phyloP scores from a whole-genome alignment of 2,113 vertebrate species.

The Mungos mungo region DNA sequence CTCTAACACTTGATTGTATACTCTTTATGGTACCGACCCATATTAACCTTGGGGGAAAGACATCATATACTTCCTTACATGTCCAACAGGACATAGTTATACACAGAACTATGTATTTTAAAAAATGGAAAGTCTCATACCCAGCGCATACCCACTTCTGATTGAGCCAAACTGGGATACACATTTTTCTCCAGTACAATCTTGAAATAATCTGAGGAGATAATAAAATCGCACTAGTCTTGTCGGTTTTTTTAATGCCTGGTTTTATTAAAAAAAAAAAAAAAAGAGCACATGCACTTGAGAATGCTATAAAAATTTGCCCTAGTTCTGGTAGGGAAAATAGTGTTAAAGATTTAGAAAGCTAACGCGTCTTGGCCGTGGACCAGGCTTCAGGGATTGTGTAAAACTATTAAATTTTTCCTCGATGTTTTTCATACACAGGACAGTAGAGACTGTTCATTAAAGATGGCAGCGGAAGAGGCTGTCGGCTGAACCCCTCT shows the following conservation, averaged over 20 bases:
- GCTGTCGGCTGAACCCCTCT: neutral
- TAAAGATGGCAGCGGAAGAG: neutral
- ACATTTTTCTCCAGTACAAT: slow-evolving; percentile 70
- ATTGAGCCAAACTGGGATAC: slow-evolving; percentile 57
- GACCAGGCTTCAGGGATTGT: slow-evolving; percentile 65
- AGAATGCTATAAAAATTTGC: slow-evolving; percentile 57
- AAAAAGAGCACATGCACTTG: neutral
- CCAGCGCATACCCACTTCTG: slow-evolving; percentile 69
- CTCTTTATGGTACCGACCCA: neutral
- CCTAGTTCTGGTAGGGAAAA: slow-evolving; percentile 68
- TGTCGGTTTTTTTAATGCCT: neutral
- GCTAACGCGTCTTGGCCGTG: neutral
- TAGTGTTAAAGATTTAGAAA: slow-evolving; percentile 70
- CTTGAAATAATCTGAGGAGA: slow-evolving; percentile 76
- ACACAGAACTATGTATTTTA: neutral
- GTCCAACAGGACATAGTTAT: neutral
- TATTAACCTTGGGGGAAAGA: neutral
- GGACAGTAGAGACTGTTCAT: slow-evolving; percentile 20
- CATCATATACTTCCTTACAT: neutral
- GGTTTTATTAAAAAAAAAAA: slow-evolving; percentile 12
- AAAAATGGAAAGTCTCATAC: neutral
- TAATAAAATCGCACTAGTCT: slow-evolving; percentile 55
- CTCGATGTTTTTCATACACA: slow-evolving; percentile 34
- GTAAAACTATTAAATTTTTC: slow-evolving; percentile 57
- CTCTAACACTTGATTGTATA: neutral